Evolutionary conservation across 2,888 invertebrate genomes (phyloP).

Genomic region (Lypha dubia): DNA sequence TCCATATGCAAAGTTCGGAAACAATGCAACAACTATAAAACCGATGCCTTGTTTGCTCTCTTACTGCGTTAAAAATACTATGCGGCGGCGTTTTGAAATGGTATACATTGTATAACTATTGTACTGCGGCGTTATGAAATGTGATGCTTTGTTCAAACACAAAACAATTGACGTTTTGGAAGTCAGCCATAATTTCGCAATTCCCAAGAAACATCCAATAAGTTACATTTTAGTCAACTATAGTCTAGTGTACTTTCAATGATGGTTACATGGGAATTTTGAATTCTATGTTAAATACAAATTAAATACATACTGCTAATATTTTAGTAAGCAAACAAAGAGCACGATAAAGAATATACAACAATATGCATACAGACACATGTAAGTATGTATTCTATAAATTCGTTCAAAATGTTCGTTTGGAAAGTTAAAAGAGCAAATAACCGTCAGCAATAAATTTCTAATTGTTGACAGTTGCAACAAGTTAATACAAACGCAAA

Average conservation of each 20-base stretch:
- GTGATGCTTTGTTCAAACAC: no score
- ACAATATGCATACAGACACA: not conserved
- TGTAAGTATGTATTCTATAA: not conserved
- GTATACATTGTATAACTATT: no score
- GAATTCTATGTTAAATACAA: not conserved
- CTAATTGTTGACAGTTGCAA: conserved; percentile 47
- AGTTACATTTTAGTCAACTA: conserved; percentile 20
- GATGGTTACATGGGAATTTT: not conserved
- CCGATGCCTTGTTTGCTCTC: no score
- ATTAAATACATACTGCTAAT: not conserved
- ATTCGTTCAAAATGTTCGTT: conserved; percentile 29
- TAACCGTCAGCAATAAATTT: conserved; percentile 50
- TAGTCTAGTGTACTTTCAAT: conserved; percentile 26
- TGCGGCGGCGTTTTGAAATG: no score
- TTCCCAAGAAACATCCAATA: conserved; percentile 27
- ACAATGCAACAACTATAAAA: no score
- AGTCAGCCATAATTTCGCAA: no score
- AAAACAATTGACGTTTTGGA: no score
- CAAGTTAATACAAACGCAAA: conserved; percentile 8
- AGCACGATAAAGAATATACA: conserved; percentile 4
- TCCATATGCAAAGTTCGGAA: no score
- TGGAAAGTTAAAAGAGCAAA: conserved; percentile 45
- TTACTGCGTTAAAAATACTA: no score
- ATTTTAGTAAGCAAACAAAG: not conserved
- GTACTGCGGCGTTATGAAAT: no score